Evolutionary conservation across 2,888 invertebrate genomes (phyloP), one percentile per base, ranked within the genome.

Genomic region (Epinotia demarniana): DNA sequence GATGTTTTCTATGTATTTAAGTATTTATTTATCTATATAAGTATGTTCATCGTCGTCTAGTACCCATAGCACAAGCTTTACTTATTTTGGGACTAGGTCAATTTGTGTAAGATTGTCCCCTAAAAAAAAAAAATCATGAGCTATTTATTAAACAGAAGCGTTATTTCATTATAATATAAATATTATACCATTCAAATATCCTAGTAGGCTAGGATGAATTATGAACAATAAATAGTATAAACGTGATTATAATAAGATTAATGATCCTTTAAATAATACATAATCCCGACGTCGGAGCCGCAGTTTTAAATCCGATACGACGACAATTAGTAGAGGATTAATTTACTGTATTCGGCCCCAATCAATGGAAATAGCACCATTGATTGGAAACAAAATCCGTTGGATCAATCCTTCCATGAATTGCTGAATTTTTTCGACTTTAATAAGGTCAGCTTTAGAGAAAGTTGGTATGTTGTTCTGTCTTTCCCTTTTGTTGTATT

Each of bases 261-360:
- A 33, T 46, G 46, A 57, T 18, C 19, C 27, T 57, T 46, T 46
- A 60, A 67, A 68, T 69, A 46, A 57, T 57, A 68, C 33, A 43
- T 61, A 57, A 68, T 33, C 57, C 57, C 55, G 13, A 16, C 9
- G 3, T 23, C 53, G 62, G 23, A 61, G 70, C 23, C 57, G 27
- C 43, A 53, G 68, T 60, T 68, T 73, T 57, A 68, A 55, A 68
- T 46, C 62, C 73, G 73, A 73, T 63, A 63, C 62, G 13, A 11
- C 46, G 62, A 69, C 68, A 74, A 74, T 74, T 74, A 74, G 43
- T 33, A 19, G 19, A 63, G 73, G 62, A 63, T 74, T 69, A 62
- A 69, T 68, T 68, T 33, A 57, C 68, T 33, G 64, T 53, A 39
- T 73, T 73, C 60, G 61, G 62, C 1, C 18, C 43, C 73, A 74